Evolutionary conservation across 2,888 invertebrate genomes (phyloP).

Genomic region (Deilephila elpenor): DNA sequence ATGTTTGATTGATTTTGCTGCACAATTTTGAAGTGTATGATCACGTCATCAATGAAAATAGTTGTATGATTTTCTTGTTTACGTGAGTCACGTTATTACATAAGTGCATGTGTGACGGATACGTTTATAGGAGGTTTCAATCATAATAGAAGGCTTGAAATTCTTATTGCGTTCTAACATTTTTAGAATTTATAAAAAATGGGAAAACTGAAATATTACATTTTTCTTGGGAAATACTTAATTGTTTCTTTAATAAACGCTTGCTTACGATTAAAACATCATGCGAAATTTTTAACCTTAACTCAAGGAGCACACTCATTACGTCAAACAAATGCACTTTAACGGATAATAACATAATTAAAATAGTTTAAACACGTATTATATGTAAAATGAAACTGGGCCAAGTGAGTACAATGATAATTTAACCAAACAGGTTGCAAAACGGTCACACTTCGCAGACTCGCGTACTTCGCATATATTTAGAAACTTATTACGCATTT

Average conservation of each 20-base stretch:
- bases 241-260: background rate
- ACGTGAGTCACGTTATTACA: background rate
- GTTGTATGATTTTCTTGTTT: slow-evolving; percentile 12
- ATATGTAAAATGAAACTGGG: slow-evolving; percentile 33
- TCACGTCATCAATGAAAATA: slow-evolving; percentile 23
- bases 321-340: background rate
- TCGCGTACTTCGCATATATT: slow-evolving; percentile 30
- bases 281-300: background rate
- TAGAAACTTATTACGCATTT: slow-evolving; percentile 6
- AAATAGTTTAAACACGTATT: background rate
- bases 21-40: background rate
- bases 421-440: slow-evolving; percentile 51
- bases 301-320: background rate
- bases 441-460: slow-evolving; percentile 61
- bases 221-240: background rate
- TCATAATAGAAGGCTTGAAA: background rate
- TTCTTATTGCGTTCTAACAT: background rate
- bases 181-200: background rate
- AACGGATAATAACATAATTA: background rate
- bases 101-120: background rate
- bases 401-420: slow-evolving; percentile 40
- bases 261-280: background rate
- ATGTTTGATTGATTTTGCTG: background rate
- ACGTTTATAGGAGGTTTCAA: too few relatives aligned
- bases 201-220: background rate